Evolutionary conservation across 2,888 invertebrate genomes (phyloP).

Genomic region (Drosophila seclusa): DNA sequence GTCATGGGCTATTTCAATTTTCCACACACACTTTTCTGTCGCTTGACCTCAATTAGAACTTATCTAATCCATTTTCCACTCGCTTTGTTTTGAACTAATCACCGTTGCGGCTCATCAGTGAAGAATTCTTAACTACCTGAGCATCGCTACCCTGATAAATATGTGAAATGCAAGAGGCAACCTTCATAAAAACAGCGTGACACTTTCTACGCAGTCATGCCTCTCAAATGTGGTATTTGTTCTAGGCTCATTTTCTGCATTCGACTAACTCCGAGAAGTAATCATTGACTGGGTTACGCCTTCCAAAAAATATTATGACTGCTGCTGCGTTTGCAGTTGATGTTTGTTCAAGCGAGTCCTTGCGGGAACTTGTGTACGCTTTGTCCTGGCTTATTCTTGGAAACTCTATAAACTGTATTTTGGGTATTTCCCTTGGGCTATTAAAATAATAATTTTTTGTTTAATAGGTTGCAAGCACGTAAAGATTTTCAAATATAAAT

Average conservation of each 20-base stretch:
- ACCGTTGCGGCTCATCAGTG: conserved; percentile 47
- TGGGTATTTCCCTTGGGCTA: neutral
- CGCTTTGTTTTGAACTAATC: conserved; percentile 66
- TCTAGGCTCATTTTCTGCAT: conserved; percentile 31
- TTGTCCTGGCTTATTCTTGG: conserved; percentile 1
- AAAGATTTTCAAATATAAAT: neutral
- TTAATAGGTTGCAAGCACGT: neutral
- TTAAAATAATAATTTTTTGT: neutral
- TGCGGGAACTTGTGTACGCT: neutral
- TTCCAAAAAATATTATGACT: conserved; percentile 27
- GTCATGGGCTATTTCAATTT: conserved; percentile 22
- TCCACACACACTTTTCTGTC: conserved; percentile 25
- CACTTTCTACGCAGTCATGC: conserved; percentile 58
- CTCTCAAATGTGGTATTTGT: conserved; percentile 38
- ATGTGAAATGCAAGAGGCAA: conserved; percentile 32
- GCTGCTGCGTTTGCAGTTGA: conserved; percentile 7
- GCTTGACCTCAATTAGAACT: conserved; percentile 73
- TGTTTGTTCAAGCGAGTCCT: neutral
- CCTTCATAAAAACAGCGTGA: conserved; percentile 63
- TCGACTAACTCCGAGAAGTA: conserved; percentile 52
- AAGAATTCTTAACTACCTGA: conserved; percentile 52
- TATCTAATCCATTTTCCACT: conserved; percentile 68
- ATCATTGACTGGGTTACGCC: conserved; percentile 68
- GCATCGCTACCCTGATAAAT: conserved; percentile 26
- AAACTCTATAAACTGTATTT: neutral